Conservation (phyloP, 2,797 vertebrate genomes). For the Enteromius fasciolatus region DNA sequence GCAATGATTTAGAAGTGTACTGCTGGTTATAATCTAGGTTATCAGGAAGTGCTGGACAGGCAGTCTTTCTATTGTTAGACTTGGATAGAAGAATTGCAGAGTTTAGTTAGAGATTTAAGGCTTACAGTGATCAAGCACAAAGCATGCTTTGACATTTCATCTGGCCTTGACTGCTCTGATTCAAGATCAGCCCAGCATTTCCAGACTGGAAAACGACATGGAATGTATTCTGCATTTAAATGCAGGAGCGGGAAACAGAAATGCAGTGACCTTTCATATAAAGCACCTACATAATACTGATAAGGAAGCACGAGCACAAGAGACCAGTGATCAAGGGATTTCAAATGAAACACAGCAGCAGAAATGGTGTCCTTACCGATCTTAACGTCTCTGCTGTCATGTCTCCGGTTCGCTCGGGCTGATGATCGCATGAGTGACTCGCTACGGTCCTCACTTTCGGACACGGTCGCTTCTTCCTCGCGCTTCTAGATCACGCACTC, state of each 20-base stretch:
- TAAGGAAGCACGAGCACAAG: not conserved
- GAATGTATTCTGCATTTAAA: not conserved
- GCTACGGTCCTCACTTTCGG: too few relatives aligned
- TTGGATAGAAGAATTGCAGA: not conserved
- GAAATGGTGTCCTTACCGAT: conserved; percentile 67
- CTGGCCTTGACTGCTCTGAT: not conserved
- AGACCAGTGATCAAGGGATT: too few relatives aligned
- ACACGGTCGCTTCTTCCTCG: not conserved
- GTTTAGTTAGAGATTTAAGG: conserved; percentile 6
- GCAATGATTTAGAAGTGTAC: not conserved
- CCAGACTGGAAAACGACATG: not conserved
- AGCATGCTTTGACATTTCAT: not conserved
- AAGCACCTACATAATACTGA: not conserved
- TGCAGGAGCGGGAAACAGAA: not conserved
- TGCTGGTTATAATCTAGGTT: not conserved
- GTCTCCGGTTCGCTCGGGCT: not conserved
- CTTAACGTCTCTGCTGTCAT: conserved; percentile 69
- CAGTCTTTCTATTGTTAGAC: not conserved
- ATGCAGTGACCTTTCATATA: not conserved
- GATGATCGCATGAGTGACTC: not conserved
- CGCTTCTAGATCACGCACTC: not conserved
- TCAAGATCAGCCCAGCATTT: not conserved
- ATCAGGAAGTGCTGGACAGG: not conserved
- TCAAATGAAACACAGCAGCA: too few relatives aligned
- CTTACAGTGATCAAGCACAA: not conserved